phyloP scores from a whole-genome alignment of 2,113 vertebrate species.

The Chunga burmeisteri region DNA sequence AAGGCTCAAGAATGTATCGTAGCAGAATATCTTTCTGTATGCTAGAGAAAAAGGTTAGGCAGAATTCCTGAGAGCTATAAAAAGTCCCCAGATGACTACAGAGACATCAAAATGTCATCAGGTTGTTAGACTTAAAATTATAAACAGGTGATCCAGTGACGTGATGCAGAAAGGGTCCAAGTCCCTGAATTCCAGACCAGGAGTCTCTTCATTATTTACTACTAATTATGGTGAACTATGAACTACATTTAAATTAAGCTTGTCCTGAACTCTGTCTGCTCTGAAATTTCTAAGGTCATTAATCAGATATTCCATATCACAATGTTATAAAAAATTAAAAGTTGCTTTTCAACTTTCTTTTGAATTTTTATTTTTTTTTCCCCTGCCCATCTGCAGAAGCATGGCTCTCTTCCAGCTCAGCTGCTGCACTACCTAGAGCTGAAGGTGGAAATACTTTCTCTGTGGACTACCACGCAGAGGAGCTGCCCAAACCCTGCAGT shows the following conservation, averaged over 20 bases:
- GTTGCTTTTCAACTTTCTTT: background rate
- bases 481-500: background rate
- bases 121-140: slow-evolving; percentile 17
- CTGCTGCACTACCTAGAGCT: background rate
- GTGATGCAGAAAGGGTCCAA: background rate
- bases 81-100: slow-evolving; percentile 26
- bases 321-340: background rate
- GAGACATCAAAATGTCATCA: slow-evolving; percentile 48
- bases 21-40: background rate
- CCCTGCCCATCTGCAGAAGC: background rate
- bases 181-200: background rate
- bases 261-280: background rate
- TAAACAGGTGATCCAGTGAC: background rate
- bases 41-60: background rate
- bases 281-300: background rate
- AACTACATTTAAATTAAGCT: background rate
- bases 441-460: background rate
- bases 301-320: background rate
- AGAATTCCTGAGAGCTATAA: background rate
- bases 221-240: background rate
- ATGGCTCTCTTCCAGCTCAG: slow-evolving; percentile 2
- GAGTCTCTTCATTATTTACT: background rate
- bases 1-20: background rate
- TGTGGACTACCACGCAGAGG: background rate
- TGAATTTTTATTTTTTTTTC: background rate